Base-by-base conservation (phyloP, 2,797 vertebrate genomes). In the Silurus aristotelis region DNA sequence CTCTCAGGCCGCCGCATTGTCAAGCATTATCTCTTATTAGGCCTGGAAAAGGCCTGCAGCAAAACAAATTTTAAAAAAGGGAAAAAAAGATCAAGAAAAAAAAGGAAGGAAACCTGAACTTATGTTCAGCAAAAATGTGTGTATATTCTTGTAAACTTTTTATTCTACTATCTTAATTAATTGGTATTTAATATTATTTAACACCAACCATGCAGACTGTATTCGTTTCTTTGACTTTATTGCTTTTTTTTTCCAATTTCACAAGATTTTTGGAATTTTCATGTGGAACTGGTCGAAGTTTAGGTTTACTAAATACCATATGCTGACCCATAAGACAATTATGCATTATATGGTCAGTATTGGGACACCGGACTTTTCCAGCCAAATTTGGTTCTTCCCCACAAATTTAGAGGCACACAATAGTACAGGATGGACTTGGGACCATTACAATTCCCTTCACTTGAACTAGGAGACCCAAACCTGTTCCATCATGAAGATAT, bases 21-120 rank as follows among this genome's bases (percentile, higher is more conserved):
- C 72, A 72, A 71, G 83, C 83, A 83, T 83, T 81, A 83, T 87
- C 61, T 85, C 27, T 31, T 84, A 58, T 75, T 86, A 82, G 64
- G 60, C 66, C 60, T 68, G 76, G 66, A 85, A 88, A 87, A 56
- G 71, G 71, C 63, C 85, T 73, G 80, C 60, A 80, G 61, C 61
- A n/a, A 58, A 31, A 14, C 22, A 85, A 46, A 85, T n/a, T n/a
- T n/a, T n/a, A 56, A n/a, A 68, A 27, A 38, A 48, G 60, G n/a
- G n/a, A n/a, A 43, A 48, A 52, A 52, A 52, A 52, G 31, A 38
- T 38, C 3, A 38, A 38, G 31, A 52, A 52, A 48, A 48, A 52
- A 52, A 52, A 52, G 6, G 9, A 52, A 52, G 31, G 2, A 38
- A 38, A 38, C 31, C 31, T 3, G 46, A 61, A 61, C 38, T 80